Evolutionary conservation across 2,113 vertebrate genomes (phyloP).

Genomic region (Anthoscopus minutus): DNA sequence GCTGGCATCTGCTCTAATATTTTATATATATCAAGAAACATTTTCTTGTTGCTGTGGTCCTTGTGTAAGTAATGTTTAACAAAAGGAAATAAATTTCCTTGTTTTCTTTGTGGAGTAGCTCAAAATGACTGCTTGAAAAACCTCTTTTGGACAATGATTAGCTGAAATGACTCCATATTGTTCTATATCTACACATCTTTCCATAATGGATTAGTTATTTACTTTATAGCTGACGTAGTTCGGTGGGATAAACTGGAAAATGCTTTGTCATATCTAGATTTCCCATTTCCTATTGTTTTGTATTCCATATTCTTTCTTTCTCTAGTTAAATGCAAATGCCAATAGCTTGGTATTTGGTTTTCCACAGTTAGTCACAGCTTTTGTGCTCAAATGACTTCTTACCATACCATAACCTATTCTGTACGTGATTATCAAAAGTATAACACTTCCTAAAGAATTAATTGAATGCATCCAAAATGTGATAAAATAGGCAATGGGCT

Average conservation of each 20-base stretch:
- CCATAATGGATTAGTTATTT: background rate
- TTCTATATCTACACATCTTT: background rate
- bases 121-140: background rate
- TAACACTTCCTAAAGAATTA: background rate
- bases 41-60: slow-evolving; percentile 55
- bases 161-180: background rate
- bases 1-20: slow-evolving; percentile 9
- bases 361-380: background rate
- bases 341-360: background rate
- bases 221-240: background rate
- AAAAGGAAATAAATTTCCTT: background rate
- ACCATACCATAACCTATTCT: background rate
- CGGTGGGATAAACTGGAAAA: background rate
- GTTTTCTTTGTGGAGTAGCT: background rate
- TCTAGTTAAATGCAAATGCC: background rate
- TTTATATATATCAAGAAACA: slow-evolving; percentile 42
- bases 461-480: background rate
- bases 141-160: background rate
- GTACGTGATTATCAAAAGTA: background rate
- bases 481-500: background rate
- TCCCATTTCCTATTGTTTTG: background rate
- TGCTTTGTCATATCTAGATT: background rate
- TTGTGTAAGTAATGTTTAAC: background rate
- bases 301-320: background rate
- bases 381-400: background rate